phyloP scores from a whole-genome alignment of 2,888 invertebrate species.

The Dendrolimus houi region DNA sequence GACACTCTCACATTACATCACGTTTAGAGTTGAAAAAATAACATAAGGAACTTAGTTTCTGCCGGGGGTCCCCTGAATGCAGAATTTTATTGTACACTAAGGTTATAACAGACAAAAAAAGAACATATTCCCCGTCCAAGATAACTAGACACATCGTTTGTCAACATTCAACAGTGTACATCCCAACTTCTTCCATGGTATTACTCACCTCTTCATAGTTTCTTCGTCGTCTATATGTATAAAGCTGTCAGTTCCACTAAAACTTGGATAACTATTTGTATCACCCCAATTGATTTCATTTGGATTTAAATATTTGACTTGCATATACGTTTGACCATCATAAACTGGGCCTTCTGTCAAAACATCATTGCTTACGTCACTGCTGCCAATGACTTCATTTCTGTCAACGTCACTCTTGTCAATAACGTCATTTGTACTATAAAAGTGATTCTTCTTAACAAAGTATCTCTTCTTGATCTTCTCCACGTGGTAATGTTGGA shows the following conservation, averaged over 20 bases:
- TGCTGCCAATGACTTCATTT: background rate
- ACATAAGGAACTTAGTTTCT: too few species aligned
- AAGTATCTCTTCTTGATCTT: conserved; percentile 48
- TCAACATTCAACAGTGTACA: too few species aligned
- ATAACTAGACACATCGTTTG: too few species aligned
- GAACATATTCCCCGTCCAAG: too few species aligned
- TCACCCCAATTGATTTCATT: conserved; percentile 64
- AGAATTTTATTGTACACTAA: too few species aligned
- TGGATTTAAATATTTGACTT: conserved; percentile 61
- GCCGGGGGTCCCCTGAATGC: too few species aligned
- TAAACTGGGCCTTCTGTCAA: conserved; percentile 43
- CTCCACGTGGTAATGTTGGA: conserved; percentile 29
- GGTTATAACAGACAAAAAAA: too few species aligned
- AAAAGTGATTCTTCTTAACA: conserved; percentile 41
- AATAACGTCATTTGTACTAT: conserved; percentile 39
- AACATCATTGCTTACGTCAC: conserved; percentile 20
- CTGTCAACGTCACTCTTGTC: background rate
- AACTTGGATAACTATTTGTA: conserved; percentile 80
- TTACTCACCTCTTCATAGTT: conserved; percentile 84
- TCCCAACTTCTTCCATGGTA: too few species aligned
- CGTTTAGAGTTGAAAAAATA: too few species aligned
- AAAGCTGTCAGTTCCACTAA: conserved; percentile 89
- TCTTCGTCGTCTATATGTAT: conserved; percentile 92
- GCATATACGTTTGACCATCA: conserved; percentile 63
- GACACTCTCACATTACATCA: too few species aligned